A percentile compares a stretch with the other conserved stretches of the same genome.
These are phyloP conservation scores for Zootermopsis nevadensis DNA, from an alignment of 2,888 invertebrate genomes.

Conservation along the genomic window DNA sequence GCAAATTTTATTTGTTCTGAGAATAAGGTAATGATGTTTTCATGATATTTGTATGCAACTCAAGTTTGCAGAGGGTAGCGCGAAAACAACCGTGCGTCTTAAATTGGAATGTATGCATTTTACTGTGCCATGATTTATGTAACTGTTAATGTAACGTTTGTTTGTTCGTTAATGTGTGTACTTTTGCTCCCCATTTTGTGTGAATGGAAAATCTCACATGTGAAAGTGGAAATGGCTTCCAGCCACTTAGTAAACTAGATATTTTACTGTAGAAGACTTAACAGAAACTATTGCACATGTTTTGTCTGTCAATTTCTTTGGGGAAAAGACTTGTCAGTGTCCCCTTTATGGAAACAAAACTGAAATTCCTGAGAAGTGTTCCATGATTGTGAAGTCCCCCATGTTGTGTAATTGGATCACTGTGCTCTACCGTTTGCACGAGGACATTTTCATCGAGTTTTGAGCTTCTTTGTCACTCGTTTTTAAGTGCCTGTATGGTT, in stretches of 20 bases:
- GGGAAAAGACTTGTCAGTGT: slow-evolving; percentile 31
- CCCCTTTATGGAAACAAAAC: slow-evolving; percentile 10
- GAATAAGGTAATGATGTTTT: background rate
- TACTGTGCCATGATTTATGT: slow-evolving; percentile 49
- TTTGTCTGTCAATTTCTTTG: slow-evolving; percentile 19
- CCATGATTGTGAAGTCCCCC: background rate
- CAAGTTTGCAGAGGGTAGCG: background rate
- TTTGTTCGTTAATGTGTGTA: slow-evolving; percentile 15
- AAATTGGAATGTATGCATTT: slow-evolving; percentile 40
- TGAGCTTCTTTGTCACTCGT: slow-evolving; percentile 52
- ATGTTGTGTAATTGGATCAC: slow-evolving; percentile 35
- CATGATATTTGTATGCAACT: slow-evolving; percentile 21
- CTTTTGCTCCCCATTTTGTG: slow-evolving; percentile 7
- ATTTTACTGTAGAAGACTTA: slow-evolving; percentile 39
- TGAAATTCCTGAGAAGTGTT: slow-evolving; percentile 15
- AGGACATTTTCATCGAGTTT: slow-evolving; percentile 51
- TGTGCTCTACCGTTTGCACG: slow-evolving; percentile 51
- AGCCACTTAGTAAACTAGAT: slow-evolving; percentile 21
- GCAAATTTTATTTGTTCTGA: slow-evolving; percentile 47
- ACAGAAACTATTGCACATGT: slow-evolving; percentile 40
- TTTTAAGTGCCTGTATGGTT: slow-evolving; percentile 55
- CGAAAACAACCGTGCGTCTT: slow-evolving; percentile 18
- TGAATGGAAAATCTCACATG: slow-evolving; percentile 25
- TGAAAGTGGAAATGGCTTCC: slow-evolving; percentile 1
- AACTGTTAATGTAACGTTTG: slow-evolving; percentile 46